Evolutionary conservation across 2,888 invertebrate genomes (phyloP).

Genomic region (Leptinotarsa rubiginosa): DNA sequence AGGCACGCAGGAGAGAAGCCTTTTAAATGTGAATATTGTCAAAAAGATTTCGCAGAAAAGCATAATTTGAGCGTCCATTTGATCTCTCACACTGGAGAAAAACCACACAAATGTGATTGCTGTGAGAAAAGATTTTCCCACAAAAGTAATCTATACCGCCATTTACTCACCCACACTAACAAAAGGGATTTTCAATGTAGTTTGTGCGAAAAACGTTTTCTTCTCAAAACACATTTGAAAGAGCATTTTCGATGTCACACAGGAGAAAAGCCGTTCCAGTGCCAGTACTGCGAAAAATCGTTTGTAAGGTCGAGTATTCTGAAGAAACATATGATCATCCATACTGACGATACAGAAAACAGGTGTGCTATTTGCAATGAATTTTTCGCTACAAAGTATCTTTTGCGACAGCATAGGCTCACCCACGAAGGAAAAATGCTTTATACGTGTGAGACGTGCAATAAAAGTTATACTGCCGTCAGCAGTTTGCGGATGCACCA

Average conservation of each 20-base stretch:
- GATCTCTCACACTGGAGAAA: constrained; percentile 17
- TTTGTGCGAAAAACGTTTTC: neutral
- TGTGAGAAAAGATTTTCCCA: constrained; percentile 20
- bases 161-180: neutral
- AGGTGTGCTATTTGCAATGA: no score
- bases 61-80: constrained; percentile 18
- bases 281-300: neutral
- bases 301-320: neutral
- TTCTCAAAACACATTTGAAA: neutral
- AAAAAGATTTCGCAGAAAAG: constrained; percentile 17
- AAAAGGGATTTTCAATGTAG: neutral
- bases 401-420: no score
- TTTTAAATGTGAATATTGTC: constrained; percentile 20
- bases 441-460: no score
- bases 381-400: no score
- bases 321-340: no score
- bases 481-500: no score
- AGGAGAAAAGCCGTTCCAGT: neutral
- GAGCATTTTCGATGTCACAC: neutral
- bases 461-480: no score
- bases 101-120: constrained; percentile 17
- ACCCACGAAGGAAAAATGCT: no score
- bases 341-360: no score
- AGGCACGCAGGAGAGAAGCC: constrained; percentile 17
- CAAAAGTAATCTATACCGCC: constrained; percentile 2